phyloP scores from a whole-genome alignment of 2,113 vertebrate species.

The Myxocyprinus asiaticus region DNA sequence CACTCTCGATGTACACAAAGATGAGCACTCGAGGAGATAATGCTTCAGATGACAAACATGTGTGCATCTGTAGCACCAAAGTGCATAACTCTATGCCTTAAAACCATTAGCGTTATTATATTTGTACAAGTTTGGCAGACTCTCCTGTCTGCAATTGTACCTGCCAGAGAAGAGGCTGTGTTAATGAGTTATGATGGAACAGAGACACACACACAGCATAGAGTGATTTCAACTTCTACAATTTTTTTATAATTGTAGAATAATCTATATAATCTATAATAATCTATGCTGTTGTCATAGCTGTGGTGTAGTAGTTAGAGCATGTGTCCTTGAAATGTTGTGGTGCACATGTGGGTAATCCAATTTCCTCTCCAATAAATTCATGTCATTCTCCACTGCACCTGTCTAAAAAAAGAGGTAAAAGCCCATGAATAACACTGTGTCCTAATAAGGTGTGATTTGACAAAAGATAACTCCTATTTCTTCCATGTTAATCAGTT shows the following conservation, averaged over 20 bases:
- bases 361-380: too few species aligned
- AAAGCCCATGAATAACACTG: too few species aligned
- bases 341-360: background rate
- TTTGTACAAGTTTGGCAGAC: slow-evolving; percentile 28
- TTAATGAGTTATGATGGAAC: slow-evolving; percentile 33
- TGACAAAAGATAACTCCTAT: too few species aligned
- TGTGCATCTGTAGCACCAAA: background rate
- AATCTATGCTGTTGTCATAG: background rate
- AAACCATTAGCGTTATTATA: slow-evolving; percentile 39
- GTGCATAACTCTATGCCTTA: slow-evolving; percentile 5
- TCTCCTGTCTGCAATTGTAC: slow-evolving; percentile 16
- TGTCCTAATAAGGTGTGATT: too few species aligned
- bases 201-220: background rate
- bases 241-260: too few species aligned
- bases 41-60: slow-evolving; percentile 6
- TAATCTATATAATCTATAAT: too few species aligned
- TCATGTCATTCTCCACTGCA: too few species aligned
- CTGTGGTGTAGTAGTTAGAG: background rate
- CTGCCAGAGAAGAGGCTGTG: slow-evolving; percentile 5
- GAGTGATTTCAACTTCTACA: background rate
- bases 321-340: slow-evolving; percentile 3
- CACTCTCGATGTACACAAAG: slow-evolving; percentile 11
- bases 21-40: slow-evolving; percentile 24
- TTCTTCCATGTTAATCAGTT: too few species aligned
- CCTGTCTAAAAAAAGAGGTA: too few species aligned